These are phyloP conservation scores for Clivina fossor DNA, from an alignment of 2,888 invertebrate genomes.

Conservation along the genomic window DNA sequence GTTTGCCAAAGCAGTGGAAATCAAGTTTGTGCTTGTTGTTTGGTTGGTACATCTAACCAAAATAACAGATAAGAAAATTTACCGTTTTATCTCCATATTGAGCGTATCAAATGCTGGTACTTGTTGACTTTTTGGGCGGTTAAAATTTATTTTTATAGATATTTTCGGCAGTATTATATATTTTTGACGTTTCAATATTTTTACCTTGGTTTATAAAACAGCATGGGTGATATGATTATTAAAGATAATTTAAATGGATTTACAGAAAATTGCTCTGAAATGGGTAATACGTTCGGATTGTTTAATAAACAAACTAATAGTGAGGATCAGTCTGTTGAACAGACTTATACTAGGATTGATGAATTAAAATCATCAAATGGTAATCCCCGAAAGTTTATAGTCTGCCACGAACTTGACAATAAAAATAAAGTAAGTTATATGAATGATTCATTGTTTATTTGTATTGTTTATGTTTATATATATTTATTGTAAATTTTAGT, in stretches of 20 bases:
- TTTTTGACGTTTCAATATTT: not conserved
- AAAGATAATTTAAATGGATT: conserved; percentile 25
- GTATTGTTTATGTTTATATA: not conserved
- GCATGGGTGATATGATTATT: conserved; percentile 25
- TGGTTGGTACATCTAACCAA: conserved; percentile 23
- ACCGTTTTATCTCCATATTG: conserved; percentile 29
- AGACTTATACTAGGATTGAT: conserved; percentile 7
- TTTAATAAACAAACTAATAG: conserved; percentile 12
- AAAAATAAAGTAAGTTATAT: conserved; percentile 22
- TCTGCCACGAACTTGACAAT: conserved; percentile 10
- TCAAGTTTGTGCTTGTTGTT: conserved; percentile 18
- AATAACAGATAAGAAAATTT: conserved; percentile 32
- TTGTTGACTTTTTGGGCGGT: conserved; percentile 22
- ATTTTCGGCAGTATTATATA: conserved; percentile 9
- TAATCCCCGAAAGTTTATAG: conserved; percentile 14
- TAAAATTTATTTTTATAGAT: conserved; percentile 14
- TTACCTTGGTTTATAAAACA: conserved; percentile 4
- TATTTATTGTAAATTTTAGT: conserved; percentile 9
- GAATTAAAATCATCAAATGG: conserved; percentile 2
- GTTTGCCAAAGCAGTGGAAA: conserved; percentile 20
- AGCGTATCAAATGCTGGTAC: conserved; percentile 19
- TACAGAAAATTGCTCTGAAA: conserved; percentile 25
- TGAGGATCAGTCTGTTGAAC: conserved; percentile 8
- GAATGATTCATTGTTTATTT: not conserved
- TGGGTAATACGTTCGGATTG: conserved; percentile 23